phyloP scores from a whole-genome alignment of 2,113 vertebrate genomes.

The Deroptyus accipitrinus region DNA sequence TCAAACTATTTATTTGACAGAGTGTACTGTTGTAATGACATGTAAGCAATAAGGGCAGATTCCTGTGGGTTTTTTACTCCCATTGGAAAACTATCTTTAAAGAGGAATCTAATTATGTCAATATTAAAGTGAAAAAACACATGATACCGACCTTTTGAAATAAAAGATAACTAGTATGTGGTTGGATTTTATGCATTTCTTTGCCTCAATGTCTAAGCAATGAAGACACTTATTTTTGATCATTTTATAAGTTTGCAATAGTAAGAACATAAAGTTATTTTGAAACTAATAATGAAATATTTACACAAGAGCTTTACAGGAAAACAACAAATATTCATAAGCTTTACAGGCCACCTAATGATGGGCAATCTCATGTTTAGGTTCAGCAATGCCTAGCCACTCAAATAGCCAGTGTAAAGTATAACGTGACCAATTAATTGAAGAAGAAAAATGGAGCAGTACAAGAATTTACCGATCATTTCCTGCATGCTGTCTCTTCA shows the following conservation, averaged over 20 bases:
- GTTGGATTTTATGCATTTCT: background rate
- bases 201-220: background rate
- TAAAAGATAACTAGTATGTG: background rate
- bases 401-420: background rate
- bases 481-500: background rate
- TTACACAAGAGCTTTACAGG: background rate
- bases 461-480: background rate
- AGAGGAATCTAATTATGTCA: conserved; percentile 5
- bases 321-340: background rate
- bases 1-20: background rate
- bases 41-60: background rate
- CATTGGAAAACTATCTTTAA: background rate
- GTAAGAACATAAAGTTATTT: background rate
- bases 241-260: background rate
- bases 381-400: background rate
- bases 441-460: background rate
- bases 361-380: background rate
- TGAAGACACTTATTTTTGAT: background rate
- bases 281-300: background rate
- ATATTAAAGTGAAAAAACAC: background rate
- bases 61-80: background rate
- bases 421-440: background rate
- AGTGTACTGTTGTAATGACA: background rate
- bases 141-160: background rate
- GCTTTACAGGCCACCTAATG: background rate